Percentiles rank a stretch among this genome's conserved stretches.
These are phyloP conservation scores for Gymnoscopelus microlampas DNA, from an alignment of 2,797 vertebrate species.

Conservation along the genomic window DNA sequence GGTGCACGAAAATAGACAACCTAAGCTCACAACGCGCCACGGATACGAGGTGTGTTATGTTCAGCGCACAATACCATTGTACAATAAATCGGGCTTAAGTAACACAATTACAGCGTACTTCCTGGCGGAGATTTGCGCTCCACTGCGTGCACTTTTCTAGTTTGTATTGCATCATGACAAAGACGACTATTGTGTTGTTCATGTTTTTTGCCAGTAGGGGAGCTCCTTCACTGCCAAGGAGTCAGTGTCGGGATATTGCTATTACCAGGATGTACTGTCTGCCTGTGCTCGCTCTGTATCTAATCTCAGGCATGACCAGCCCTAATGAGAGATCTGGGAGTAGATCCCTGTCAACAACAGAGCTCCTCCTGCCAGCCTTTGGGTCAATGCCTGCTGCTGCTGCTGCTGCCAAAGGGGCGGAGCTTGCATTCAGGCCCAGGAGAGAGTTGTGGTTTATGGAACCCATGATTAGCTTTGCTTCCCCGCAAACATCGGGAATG, in stretches of 20 bases:
- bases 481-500: conserved; percentile 61
- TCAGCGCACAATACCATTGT: too few species aligned
- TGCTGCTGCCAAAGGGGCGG: conserved; percentile 64
- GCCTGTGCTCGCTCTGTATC: conserved; percentile 52
- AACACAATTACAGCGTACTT: too few species aligned
- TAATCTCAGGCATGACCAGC: conserved; percentile 68
- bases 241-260: conserved; percentile 33
- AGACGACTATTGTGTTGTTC: background rate
- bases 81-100: too few species aligned
- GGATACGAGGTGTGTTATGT: too few species aligned
- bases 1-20: too few species aligned
- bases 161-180: too few species aligned
- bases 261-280: conserved; percentile 44
- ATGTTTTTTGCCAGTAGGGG: conserved; percentile 55
- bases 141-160: too few species aligned
- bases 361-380: conserved; percentile 61
- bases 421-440: conserved; percentile 56
- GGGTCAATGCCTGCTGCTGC: conserved; percentile 52
- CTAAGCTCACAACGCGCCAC: too few species aligned
- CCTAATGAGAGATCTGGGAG: conserved; percentile 76
- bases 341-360: conserved; percentile 69
- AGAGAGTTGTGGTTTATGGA: conserved; percentile 55
- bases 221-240: conserved; percentile 38
- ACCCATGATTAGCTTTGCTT: conserved; percentile 70
- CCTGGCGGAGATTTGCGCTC: too few species aligned